Conservation (phyloP, 1,140 invertebrate species). For the Fopius arisanus region DNA sequence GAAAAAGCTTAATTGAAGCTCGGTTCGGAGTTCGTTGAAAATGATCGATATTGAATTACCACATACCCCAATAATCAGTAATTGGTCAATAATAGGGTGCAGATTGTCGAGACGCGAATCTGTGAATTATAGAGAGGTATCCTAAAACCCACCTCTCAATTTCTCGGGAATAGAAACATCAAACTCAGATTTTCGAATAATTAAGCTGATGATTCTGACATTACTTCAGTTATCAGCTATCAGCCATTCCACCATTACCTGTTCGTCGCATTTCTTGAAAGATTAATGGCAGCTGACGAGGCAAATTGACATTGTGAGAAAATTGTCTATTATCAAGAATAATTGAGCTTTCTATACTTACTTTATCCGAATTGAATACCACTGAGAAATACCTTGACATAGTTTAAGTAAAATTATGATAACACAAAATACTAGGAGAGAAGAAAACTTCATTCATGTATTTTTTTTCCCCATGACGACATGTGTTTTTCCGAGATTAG, state of each 20-base stretch:
- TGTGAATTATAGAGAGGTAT: conserved; percentile 22
- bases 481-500: too few relatives aligned
- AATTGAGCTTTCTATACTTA: background rate
- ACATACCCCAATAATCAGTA: background rate
- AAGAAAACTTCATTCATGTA: too few relatives aligned
- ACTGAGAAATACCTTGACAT: too few relatives aligned
- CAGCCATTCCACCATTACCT: background rate
- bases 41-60: background rate
- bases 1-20: too few relatives aligned
- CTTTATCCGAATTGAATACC: too few relatives aligned
- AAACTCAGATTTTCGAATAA: background rate
- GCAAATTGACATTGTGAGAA: background rate
- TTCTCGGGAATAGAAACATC: background rate
- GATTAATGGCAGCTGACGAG: background rate
- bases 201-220: background rate
- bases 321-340: background rate
- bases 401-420: too few relatives aligned
- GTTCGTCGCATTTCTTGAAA: background rate
- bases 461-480: too few relatives aligned
- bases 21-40: background rate
- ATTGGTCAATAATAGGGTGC: conserved; percentile 5
- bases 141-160: background rate
- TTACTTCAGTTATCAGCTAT: background rate
- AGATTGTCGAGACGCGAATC: conserved; percentile 13
- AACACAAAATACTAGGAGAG: too few relatives aligned